These are phyloP conservation scores for Pristionchus arcanus DNA, from an alignment of 2,888 invertebrate species.

Conservation along the genomic window DNA sequence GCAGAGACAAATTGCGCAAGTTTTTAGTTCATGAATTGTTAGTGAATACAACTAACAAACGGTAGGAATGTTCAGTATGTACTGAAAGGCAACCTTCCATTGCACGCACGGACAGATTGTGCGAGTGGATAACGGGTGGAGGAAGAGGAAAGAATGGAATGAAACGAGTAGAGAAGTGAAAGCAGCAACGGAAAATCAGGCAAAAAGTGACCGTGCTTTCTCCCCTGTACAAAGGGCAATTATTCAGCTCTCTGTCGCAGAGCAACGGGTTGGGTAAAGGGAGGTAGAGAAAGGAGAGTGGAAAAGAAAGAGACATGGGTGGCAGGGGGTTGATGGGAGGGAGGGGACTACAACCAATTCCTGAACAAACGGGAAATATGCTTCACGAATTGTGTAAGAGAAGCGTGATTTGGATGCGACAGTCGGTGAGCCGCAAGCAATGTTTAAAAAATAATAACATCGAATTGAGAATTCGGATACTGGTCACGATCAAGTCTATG, in stretches of 20 bases:
- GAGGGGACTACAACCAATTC: neutral
- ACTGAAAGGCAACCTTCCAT: neutral
- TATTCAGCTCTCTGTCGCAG: neutral
- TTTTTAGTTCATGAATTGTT: too few relatives aligned
- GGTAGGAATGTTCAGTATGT: neutral
- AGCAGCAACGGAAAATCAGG: neutral
- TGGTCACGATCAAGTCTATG: too few relatives aligned
- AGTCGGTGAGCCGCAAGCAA: too few relatives aligned
- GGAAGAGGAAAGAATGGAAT: neutral
- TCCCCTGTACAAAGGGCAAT: conserved; percentile 33
- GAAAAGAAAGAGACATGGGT: conserved; percentile 23
- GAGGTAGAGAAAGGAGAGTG: neutral
- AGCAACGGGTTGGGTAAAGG: conserved; percentile 29
- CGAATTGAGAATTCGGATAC: too few relatives aligned
- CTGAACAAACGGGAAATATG: too few relatives aligned
- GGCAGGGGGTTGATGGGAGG: neutral
- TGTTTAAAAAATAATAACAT: too few relatives aligned
- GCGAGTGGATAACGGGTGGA: conserved; percentile 23
- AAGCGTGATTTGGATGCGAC: too few relatives aligned
- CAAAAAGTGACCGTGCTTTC: conserved; percentile 25
- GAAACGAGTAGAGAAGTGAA: neutral
- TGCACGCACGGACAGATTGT: neutral
- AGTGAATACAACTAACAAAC: too few relatives aligned
- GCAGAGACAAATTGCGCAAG: too few relatives aligned
- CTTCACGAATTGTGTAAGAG: too few relatives aligned